Evolutionary conservation across 1,140 invertebrate genomes (phyloP), one percentile per base, ranked within the genome.

Genomic region (Caenorhabditis remanei): DNA sequence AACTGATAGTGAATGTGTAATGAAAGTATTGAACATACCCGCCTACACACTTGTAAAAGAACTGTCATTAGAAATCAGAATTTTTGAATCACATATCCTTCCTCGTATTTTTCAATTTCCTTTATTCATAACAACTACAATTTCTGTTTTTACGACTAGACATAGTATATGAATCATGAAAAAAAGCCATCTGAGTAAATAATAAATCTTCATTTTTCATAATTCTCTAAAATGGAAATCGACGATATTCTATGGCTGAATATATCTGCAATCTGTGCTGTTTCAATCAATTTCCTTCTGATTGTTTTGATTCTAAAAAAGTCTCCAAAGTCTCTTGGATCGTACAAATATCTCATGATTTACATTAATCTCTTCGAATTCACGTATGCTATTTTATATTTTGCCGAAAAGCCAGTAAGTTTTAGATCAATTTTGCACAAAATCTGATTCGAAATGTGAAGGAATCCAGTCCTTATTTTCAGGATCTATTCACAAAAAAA

Each of bases 321-420:
- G 24, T 50, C 71, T 79, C 71, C 71, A 24, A 48, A 79, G 14
- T 79, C 71, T 13, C 2, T 79, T 6, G 71, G 71, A 79, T 50
- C 71, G 21, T 79, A 79, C n/a, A 79, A 79, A 41, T 50, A 50
- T 24, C 43, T 79, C 9, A 79, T 79, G 71, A 48, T 79, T 48
- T 79, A 79, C 24, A 79, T 79, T 79, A 53, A 79, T 24, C 9
- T 50, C 0, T 79, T 79, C 46, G 71, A 79, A 41, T 50, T 79
- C 7, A 24, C 71, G 4, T 79, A 79, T 79, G 71, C 71, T 9
- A 50, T 79, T 79, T 24, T 79, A 1, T 79, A 50, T 50, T 50
- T 53, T 79, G 43, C 46, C 9, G 46, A 79, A n/a, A 79, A 79
- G 13, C 71, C 71, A 14, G 71, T 79, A 46, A 48, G 40, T 58